Base-by-base conservation (phyloP, 2,888 invertebrate genomes). In the Lacanobia oleracea region DNA sequence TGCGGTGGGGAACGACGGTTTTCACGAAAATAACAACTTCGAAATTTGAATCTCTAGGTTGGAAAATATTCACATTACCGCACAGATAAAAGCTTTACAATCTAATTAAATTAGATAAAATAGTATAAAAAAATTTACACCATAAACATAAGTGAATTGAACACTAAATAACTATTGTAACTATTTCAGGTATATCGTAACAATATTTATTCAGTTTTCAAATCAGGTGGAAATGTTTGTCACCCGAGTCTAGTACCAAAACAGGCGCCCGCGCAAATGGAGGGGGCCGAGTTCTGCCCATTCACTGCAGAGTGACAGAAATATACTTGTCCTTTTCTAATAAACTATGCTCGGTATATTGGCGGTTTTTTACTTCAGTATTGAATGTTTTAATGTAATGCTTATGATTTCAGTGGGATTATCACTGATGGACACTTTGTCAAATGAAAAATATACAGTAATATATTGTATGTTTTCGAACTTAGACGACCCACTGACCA, bases 281-380 rank as follows among this genome's bases (percentile, higher is more conserved):
- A 88, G 93, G 94, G 91, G 93, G 89, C 85, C 85, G 89, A 90
- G 95, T 87, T 94, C 95, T 86, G 94, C 95, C 95, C 95, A 86
- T 84, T 88, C 83, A 76, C 80, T 77, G 78, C 74, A 87, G 63
- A 88, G 79, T 83, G 83, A 89, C 89, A 90, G 89, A 94, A 90
- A 88, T 93, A 93, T 90, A 87, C 60, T 67, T 85, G 89, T 95
- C 95, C 92, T 92, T 85, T 81, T 96, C 93, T 90, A 81, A 84
- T 91, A 81, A 87, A 86, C 88, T 88, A 86, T 87, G 84, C 77
- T 72, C 75, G 86, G 88, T 73, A 88, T 88, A 85, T 82, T 72
- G 77, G 79, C 51, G 75, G 82, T 83, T 87, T 87, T 87, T 89
- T 88, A 85, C 79, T 88, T 87, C 83, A 82, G 85, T 77, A 79